Evolutionary conservation across 2,888 invertebrate genomes (phyloP), one percentile per base, ranked within the genome.

Genomic region (Tanytarsus gracilentus): DNA sequence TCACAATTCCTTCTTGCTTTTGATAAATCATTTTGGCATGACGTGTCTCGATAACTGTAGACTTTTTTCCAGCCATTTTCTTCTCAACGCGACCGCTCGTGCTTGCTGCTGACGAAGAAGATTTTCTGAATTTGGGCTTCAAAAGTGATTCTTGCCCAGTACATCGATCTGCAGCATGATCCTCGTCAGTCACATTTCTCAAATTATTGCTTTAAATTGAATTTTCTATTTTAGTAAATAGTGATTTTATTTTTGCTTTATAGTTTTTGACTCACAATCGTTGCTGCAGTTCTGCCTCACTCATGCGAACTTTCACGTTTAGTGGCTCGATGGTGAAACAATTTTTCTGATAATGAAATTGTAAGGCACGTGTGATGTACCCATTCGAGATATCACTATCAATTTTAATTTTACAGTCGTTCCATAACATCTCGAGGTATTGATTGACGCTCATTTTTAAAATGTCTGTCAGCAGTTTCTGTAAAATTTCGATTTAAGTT

Each of bases 1-100:
- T 65, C 63, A 68, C 69, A 4, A 69, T 69, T 40, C 68, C 67
- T 18, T 65, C 23, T 44, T 44, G 44, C 23, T 44, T 44, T 16
- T 36, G 18, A 23, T 18, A 44, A 36, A 44, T 5, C 1, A 44
- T 18, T 27, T 55, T 55, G 8, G 39, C 9, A 40, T 26, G 36
- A 14, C 39, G n/a, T 25, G 26, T 21, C 27, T 55, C 50, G 27
- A 27, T 18, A 1, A 16, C 1, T 26, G 23, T 6, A 52, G 6
- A 14, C 23, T 23, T 26, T 36, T 2, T 27, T 4, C 11, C 30
- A 1, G 29, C 11, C 7, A 23, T 8, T 29, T 44, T 58, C 48
- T 58, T 48, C 1, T 29, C 27, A 29, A 48, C 30, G 27, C 14
- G 21, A 3, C n/a, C 30, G 16, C 23, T 25, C 30, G 44, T 14